Evolutionary conservation across 2,888 invertebrate species (phyloP).

Genomic region (Leptopilina myrica): DNA sequence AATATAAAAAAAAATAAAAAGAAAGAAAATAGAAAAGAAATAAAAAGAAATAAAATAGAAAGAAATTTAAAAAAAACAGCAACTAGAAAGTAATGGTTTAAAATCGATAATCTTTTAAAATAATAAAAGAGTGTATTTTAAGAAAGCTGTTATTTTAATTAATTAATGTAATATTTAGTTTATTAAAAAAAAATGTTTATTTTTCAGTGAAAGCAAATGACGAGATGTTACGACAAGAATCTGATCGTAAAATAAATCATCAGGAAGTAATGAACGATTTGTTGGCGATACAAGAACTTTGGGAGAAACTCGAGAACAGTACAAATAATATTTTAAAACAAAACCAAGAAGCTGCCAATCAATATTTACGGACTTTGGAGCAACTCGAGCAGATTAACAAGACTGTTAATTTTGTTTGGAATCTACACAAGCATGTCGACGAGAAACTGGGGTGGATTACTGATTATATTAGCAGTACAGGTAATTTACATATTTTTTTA

Average conservation of each 20-base stretch:
- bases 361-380: conserved; percentile 77
- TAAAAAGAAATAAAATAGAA: too few species aligned
- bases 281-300: conserved; percentile 78
- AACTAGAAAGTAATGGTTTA: too few species aligned
- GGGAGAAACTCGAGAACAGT: conserved; percentile 78
- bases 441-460: conserved; percentile 72
- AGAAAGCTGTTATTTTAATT: neutral
- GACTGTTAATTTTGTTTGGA: conserved; percentile 76
- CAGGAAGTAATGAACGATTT: conserved; percentile 79
- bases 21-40: too few species aligned
- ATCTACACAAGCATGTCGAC: conserved; percentile 70
- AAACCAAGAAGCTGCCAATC: conserved; percentile 76
- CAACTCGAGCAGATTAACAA: conserved; percentile 79
- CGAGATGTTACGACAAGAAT: conserved; percentile 77
- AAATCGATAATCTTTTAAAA: too few species aligned
- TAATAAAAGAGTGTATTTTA: conserved; percentile 25
- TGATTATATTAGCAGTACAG: conserved; percentile 70
- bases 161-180: too few species aligned
- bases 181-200: conserved; percentile 13
- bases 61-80: too few species aligned
- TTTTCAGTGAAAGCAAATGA: conserved; percentile 76
- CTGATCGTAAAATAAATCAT: conserved; percentile 78
- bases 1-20: too few species aligned
- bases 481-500: conserved; percentile 51
- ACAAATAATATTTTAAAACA: conserved; percentile 76